Evolutionary conservation across 2,888 invertebrate species (phyloP), one percentile per base, ranked within the genome.

Genomic region (Stratiomys singularior): DNA sequence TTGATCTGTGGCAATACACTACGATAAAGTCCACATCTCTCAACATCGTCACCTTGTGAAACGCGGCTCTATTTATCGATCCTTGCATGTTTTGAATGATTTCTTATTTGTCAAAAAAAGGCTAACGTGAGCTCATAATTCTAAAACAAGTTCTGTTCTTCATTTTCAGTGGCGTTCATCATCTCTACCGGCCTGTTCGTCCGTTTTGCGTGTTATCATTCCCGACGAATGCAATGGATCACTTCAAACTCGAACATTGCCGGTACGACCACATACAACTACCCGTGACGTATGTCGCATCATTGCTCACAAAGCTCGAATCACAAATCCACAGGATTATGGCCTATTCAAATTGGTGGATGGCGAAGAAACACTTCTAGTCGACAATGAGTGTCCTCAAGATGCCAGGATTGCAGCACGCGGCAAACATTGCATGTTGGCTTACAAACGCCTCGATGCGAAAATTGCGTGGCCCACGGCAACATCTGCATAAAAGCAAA

Each of bases 261-360:
- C 98, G 58, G 95, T 97, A 81, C 90, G 97, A 82, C 97, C 97
- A 0, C 96, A 96, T 82, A 97, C 97, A 88, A 95, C 96, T 28
- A 96, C 96, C 0, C 91, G 94, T 74, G 97, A 98, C 88, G 93
- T 98, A 76, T 96, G 97, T 88, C 93, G 96, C 74, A 96, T 97
- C 84, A 94, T 98, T 77, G 98, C 98, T 18, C 97, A 97, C 85
- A 97, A 97, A 85, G 95, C 97, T 78, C 92, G 95, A 84, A 96
- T 98, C 82, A 97, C 97, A 78, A 98, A 98, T 88, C 96, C 98
- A 21, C 97, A 97, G 87, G 98, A 98, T 87, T 98, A 97, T 85
- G 96, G 96, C 77, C 90, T 98, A 77, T 98, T 95, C 85, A 93
- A 96, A 81, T 88, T 97, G 79, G 93, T 95, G 77, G 94, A 96